Base-by-base conservation (phyloP, 2,888 invertebrate genomes). In the Drosophila prolongata region DNA sequence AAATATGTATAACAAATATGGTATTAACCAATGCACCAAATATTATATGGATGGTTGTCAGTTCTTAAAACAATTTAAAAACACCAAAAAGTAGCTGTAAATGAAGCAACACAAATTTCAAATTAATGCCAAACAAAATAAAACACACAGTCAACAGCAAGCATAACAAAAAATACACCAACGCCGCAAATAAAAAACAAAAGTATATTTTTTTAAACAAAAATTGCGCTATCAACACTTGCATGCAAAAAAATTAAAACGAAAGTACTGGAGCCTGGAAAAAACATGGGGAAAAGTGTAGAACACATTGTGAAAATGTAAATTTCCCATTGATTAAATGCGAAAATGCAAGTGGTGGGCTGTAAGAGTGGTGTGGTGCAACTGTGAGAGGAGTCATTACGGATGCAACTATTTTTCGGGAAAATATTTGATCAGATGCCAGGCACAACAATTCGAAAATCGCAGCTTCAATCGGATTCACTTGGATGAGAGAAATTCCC, bases 261-360 rank as follows among this genome's bases (percentile, higher is more conserved):
- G n/a, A 30, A 27, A 14, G 43, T 3, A 1, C 16, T 14, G 24
- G 14, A 35, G 16, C 40, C 44, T 11, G 54, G 35, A 52, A 70
- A 75, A 69, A 72, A 71, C 75, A 79, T 73, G 72, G 47, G 55
- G 77, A 87, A 85, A 87, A 85, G 62, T 87, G 88, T 82, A 85
- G 81, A 85, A 87, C 82, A 79, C 86, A 87, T 83, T 85, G 86
- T 47, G 77, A 79, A 83, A 85, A 85, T 83, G 82, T 75, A 71
- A 72, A 85, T 67, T 74, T 78, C 62, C 69, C 72, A 79, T 81
- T 87, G 85, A 83, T 79, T 83, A 87, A 75, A 76, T 66, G 73
- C 70, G 49, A 76, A 71, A 77, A 62, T 49, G 62, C 62, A 64
- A 64, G 62, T 68, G 71, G 42, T 16, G 38, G 10, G 27, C 6